A percentile compares a stretch with the other conserved stretches of the same genome.
phyloP scores from a whole-genome alignment of 2,797 vertebrate genomes.

The Taeniopygia guttata region DNA sequence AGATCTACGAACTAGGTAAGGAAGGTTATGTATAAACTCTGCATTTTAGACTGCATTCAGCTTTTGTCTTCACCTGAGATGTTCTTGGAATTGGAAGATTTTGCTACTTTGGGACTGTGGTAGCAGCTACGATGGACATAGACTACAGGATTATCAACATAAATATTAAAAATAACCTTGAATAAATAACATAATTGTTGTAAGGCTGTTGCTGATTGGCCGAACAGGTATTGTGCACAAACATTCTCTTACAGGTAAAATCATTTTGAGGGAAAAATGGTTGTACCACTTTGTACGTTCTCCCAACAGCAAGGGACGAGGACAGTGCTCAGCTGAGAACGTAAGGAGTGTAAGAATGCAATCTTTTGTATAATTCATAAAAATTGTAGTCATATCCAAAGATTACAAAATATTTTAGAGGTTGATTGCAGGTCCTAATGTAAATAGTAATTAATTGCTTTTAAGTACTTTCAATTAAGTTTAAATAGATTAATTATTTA shows the following conservation, averaged over 20 bases:
- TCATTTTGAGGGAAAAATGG: background rate
- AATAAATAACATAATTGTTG: background rate
- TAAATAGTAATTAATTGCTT: background rate
- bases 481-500: background rate
- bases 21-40: background rate
- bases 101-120: background rate
- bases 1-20: background rate
- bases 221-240: background rate
- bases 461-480: background rate
- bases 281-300: background rate
- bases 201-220: rapidly evolving
- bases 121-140: rapidly evolving
- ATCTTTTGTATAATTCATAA: background rate
- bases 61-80: background rate
- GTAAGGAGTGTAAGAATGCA: background rate
- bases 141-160: background rate
- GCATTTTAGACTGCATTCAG: background rate
- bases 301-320: background rate
- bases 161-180: background rate
- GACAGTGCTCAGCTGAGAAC: background rate
- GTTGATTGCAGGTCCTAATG: background rate
- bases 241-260: background rate
- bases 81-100: background rate
- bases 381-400: background rate
- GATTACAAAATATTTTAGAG: background rate